Percentiles rank a stretch among this genome's conserved stretches.
Evolutionary conservation across 2,888 invertebrate genomes (phyloP).

Genomic region (Tanaodytes sp.): DNA sequence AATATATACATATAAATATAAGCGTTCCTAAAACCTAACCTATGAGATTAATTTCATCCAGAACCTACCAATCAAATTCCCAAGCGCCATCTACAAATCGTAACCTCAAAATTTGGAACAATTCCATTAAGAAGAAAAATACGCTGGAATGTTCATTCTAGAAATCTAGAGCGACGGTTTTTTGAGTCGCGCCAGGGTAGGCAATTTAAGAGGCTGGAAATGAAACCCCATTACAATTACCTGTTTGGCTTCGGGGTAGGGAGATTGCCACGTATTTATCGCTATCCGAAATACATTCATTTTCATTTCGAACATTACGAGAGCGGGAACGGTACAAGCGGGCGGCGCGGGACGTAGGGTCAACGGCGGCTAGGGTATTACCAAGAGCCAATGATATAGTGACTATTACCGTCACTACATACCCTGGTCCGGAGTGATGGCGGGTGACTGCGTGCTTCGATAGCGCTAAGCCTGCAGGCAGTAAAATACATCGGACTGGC

Average conservation of each 20-base stretch:
- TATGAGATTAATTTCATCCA: no score
- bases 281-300: slow-evolving; percentile 73
- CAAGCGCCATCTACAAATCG: no score
- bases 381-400: slow-evolving; percentile 73
- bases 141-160: no score
- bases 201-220: no score
- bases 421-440: slow-evolving; percentile 72
- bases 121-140: no score
- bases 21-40: no score
- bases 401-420: slow-evolving; percentile 73
- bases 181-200: no score
- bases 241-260: slow-evolving; percentile 67
- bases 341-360: slow-evolving; percentile 47
- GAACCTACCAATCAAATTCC: no score
- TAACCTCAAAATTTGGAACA: no score
- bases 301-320: slow-evolving; percentile 72
- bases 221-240: slow-evolving; percentile 58
- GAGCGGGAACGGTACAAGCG: slow-evolving; percentile 51
- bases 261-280: slow-evolving; percentile 72
- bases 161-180: no score
- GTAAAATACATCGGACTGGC: slow-evolving; percentile 72
- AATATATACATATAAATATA: no score
- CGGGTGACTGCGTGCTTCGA: slow-evolving; percentile 73
- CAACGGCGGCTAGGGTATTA: slow-evolving; percentile 69
- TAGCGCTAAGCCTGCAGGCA: slow-evolving; percentile 72